Evolutionary conservation across 2,113 vertebrate genomes (phyloP).

Genomic region (Vidua chalybeata): DNA sequence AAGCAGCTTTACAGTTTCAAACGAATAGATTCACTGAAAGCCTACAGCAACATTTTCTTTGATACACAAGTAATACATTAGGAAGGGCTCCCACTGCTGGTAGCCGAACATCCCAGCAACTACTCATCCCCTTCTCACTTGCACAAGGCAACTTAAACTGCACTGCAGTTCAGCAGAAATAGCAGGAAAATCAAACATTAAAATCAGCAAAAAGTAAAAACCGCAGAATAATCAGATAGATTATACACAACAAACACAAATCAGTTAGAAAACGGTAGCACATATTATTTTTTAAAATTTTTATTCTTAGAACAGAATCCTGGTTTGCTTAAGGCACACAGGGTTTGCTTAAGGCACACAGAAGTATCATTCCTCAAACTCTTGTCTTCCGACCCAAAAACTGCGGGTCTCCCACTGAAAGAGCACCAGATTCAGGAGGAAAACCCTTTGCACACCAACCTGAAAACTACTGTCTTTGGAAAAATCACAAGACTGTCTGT

Average conservation of each 20-base stretch:
- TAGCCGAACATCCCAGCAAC: neutral
- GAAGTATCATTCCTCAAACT: neutral
- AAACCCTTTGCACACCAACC: neutral
- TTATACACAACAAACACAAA: fast-evolving
- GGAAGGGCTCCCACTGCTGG: neutral
- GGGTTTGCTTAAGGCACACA: neutral
- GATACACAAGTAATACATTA: neutral
- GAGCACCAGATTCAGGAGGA: neutral
- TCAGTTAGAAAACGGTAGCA: neutral
- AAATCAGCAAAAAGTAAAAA: neutral
- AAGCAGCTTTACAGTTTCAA: neutral
- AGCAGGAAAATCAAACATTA: neutral
- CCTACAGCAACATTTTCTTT: neutral
- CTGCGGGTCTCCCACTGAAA: neutral
- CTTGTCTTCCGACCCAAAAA: neutral
- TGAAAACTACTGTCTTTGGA: neutral
- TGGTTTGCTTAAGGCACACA: neutral
- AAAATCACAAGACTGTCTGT: neutral
- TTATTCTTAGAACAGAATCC: neutral
- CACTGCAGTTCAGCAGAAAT: neutral
- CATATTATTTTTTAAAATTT: fast-evolving
- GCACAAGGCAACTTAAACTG: neutral
- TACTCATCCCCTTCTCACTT: neutral
- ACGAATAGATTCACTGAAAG: neutral
- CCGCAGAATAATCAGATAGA: neutral